These are phyloP conservation scores for Gryon sp. DNA, from an alignment of 1,140 invertebrate genomes.

Conservation along the genomic window DNA sequence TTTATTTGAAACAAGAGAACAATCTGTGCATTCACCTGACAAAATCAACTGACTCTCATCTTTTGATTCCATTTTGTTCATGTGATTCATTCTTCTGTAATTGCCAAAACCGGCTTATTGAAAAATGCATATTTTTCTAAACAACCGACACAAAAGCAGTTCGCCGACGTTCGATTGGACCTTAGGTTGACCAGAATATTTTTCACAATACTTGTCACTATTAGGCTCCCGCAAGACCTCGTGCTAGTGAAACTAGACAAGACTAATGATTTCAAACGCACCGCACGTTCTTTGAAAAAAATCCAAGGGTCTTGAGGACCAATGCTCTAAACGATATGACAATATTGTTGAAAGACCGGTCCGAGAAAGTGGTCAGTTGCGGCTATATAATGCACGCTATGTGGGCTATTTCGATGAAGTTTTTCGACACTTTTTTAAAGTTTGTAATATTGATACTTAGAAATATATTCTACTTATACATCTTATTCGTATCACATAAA, in stretches of 20 bases:
- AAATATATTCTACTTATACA: too few relatives aligned
- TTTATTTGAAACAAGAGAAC: too few relatives aligned
- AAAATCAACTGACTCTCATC: slow-evolving; percentile 27
- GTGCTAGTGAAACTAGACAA: slow-evolving; percentile 22
- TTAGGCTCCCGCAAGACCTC: slow-evolving; percentile 29
- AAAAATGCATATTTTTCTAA: slow-evolving; percentile 40
- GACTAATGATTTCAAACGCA: slow-evolving; percentile 41
- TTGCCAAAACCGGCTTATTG: slow-evolving; percentile 38
- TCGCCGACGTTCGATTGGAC: slow-evolving; percentile 9
- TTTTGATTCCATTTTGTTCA: slow-evolving; percentile 8
- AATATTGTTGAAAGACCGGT: not conserved
- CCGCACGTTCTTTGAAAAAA: slow-evolving; percentile 24
- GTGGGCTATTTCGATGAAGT: slow-evolving; percentile 12
- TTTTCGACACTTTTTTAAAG: slow-evolving; percentile 1
- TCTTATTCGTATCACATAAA: too few relatives aligned
- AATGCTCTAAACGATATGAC: slow-evolving; percentile 5
- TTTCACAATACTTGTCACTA: slow-evolving; percentile 44
- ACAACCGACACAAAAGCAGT: slow-evolving; percentile 22
- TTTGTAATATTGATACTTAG: not conserved
- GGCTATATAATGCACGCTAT: slow-evolving; percentile 14
- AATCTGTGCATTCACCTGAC: too few relatives aligned
- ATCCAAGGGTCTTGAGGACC: not conserved
- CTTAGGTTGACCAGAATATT: slow-evolving; percentile 8
- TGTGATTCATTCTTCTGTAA: slow-evolving; percentile 16
- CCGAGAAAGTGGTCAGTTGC: slow-evolving; percentile 25